phyloP scores from a whole-genome alignment of 2,888 invertebrate genomes.

The Sympetrum striolatum region DNA sequence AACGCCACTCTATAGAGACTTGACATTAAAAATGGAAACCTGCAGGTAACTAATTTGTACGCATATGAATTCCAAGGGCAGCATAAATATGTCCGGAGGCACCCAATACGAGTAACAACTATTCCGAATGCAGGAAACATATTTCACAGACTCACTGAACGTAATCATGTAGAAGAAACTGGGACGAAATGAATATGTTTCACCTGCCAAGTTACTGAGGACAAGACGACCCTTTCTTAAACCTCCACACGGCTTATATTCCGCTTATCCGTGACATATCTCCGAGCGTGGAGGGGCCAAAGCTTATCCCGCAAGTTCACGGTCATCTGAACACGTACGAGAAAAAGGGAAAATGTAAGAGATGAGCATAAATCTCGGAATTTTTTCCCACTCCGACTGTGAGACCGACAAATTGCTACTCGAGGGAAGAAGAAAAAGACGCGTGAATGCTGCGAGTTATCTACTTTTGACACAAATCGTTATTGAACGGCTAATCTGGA shows the following conservation, averaged over 20 bases:
- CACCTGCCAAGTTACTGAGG: not conserved
- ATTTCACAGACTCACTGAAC: too few relatives aligned
- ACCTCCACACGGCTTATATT: not conserved
- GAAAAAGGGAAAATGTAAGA: not conserved
- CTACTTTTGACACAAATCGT: not conserved
- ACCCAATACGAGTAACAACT: too few relatives aligned
- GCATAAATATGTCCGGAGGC: too few relatives aligned
- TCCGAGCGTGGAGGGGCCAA: not conserved
- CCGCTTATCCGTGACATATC: not conserved
- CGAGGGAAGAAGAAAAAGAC: not conserved
- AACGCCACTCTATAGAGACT: too few relatives aligned
- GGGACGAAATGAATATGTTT: too few relatives aligned
- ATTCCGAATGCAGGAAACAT: not conserved
- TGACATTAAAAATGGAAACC: too few relatives aligned
- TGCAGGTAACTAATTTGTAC: too few relatives aligned
- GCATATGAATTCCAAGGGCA: too few relatives aligned
- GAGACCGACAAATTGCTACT: not conserved
- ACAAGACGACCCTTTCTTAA: not conserved
- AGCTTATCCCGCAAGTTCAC: not conserved
- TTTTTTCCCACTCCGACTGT: not conserved
- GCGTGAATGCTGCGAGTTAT: not conserved
- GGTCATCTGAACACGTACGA: not conserved
- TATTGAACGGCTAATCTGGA: not conserved
- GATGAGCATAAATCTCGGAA: not conserved
- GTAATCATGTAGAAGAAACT: too few relatives aligned